Evolutionary conservation across 2,888 invertebrate genomes (phyloP).

Genomic region (Ennomos erosarius): DNA sequence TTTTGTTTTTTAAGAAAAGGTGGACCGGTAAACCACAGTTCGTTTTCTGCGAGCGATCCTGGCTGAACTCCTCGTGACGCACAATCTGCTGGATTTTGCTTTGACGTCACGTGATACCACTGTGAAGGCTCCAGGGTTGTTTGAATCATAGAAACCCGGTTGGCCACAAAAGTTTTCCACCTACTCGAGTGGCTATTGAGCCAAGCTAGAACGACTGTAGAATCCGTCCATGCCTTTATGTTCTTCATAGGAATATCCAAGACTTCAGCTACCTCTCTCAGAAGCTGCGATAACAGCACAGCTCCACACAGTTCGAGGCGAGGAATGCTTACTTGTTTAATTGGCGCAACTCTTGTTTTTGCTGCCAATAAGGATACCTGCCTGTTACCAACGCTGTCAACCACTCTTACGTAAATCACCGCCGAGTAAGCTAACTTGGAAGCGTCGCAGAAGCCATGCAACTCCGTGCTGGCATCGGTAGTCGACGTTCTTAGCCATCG

Average conservation of each 20-base stretch:
- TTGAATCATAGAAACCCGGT: too few relatives aligned
- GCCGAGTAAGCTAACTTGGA: too few relatives aligned
- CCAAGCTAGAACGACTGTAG: constrained; percentile 9
- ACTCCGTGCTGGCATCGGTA: neutral
- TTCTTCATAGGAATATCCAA: neutral
- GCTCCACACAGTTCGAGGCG: constrained; percentile 27
- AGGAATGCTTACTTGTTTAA: constrained; percentile 26
- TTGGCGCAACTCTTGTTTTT: constrained; percentile 27
- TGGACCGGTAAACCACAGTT: neutral
- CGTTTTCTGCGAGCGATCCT: neutral
- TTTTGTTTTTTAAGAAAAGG: neutral
- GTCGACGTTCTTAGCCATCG: neutral
- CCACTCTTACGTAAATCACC: neutral
- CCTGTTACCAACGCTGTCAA: neutral
- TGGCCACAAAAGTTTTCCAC: too few relatives aligned
- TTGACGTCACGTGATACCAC: too few relatives aligned
- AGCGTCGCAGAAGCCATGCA: neutral
- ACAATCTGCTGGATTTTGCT: too few relatives aligned
- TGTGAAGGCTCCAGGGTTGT: too few relatives aligned
- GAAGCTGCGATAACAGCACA: constrained; percentile 2
- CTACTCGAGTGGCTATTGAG: too few relatives aligned
- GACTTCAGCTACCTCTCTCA: neutral
- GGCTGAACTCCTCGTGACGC: neutral
- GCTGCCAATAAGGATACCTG: constrained; percentile 3
- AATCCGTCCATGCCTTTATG: constrained; percentile 30